A percentile compares a stretch with the other conserved stretches of the same genome.
Conservation (phyloP, 1,140 invertebrate genomes). For the Drosophila ohnishii region DNA sequence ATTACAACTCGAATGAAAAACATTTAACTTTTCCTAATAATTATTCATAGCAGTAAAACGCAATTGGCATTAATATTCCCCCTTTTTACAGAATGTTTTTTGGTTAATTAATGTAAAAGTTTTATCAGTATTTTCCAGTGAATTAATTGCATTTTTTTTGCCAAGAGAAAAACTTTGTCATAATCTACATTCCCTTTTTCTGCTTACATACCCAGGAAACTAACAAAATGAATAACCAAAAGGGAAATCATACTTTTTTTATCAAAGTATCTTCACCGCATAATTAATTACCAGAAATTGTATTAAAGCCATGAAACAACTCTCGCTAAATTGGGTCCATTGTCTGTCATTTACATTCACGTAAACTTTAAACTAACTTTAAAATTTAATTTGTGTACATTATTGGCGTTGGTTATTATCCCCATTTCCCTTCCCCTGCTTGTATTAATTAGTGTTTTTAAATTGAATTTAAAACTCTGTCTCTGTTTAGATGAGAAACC, state of each 20-base stretch:
- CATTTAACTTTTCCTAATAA: background rate
- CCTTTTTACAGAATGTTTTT: background rate
- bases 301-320: conserved; percentile 17
- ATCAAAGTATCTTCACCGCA: background rate
- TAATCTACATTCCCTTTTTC: background rate
- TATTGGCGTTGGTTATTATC: conserved; percentile 53
- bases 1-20: background rate
- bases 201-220: background rate
- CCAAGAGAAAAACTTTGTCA: background rate
- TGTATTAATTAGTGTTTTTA: conserved; percentile 51
- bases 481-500: conserved; percentile 50
- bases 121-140: background rate
- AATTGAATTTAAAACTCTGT: conserved; percentile 37
- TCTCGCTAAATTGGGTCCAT: conserved; percentile 17
- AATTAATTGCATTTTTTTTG: background rate
- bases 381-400: conserved; percentile 56
- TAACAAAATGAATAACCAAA: background rate
- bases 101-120: background rate
- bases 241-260: background rate
- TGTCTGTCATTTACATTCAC: conserved; percentile 8
- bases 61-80: background rate
- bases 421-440: conserved; percentile 35
- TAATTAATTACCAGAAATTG: conserved; percentile 7
- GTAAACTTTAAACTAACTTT: conserved; percentile 22
- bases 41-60: background rate